These are phyloP conservation scores for Sesamia inferens DNA, from an alignment of 2,888 invertebrate species.

Conservation along the genomic window DNA sequence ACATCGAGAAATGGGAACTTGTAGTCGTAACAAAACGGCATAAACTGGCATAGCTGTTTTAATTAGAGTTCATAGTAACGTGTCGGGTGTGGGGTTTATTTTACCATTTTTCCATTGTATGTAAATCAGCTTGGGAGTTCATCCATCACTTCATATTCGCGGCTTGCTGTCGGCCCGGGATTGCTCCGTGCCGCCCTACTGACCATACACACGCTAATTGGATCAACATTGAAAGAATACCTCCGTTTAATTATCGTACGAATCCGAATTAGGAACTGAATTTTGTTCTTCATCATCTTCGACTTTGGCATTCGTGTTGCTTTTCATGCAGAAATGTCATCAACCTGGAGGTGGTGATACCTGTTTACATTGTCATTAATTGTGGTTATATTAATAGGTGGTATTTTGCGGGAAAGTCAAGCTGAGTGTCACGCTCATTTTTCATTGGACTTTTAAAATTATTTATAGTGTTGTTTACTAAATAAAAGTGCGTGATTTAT, in stretches of 20 bases:
- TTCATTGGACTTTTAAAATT: no score
- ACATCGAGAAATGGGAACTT: constrained; percentile 76
- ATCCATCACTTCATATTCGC: constrained; percentile 89
- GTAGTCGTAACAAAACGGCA: constrained; percentile 77
- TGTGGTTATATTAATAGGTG: neutral
- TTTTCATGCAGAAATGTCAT: constrained; percentile 52
- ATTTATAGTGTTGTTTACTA: no score
- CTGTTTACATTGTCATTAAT: constrained; percentile 16
- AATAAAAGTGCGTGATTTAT: no score
- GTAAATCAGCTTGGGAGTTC: constrained; percentile 83
- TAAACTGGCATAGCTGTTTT: constrained; percentile 83
- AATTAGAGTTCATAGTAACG: constrained; percentile 86
- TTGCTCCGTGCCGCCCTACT: constrained; percentile 76
- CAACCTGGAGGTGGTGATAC: constrained; percentile 29
- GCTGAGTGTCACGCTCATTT: no score
- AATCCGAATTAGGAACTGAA: constrained; percentile 63
- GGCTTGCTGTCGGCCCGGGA: constrained; percentile 76
- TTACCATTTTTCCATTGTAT: constrained; percentile 86
- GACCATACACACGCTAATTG: constrained; percentile 77
- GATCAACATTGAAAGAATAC: constrained; percentile 73
- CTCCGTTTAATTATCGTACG: constrained; percentile 65
- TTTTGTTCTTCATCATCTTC: constrained; percentile 61
- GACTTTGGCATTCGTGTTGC: constrained; percentile 43
- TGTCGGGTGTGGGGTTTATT: constrained; percentile 80
- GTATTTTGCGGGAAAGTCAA: no score